Conservation (phyloP, 2,113 vertebrate genomes). For the Aramus guarauna region DNA sequence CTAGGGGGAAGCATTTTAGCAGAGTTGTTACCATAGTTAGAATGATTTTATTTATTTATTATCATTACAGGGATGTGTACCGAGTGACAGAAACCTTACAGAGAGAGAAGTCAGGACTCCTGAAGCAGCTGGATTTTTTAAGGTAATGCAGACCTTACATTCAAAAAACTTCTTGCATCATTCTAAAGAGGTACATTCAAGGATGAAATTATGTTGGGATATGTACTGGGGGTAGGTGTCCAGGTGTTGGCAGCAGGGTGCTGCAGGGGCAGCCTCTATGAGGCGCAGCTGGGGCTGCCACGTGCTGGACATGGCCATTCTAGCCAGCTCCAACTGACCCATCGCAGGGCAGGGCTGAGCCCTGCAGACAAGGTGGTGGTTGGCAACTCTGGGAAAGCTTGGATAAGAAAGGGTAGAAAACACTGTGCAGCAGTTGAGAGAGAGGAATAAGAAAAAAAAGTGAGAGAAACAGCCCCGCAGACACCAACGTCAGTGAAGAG, state of each 20-base stretch:
- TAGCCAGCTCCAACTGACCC: rapidly evolving
- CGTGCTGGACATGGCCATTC: rapidly evolving
- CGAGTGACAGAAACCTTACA: slow-evolving; percentile 86
- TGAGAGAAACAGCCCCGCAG: background rate
- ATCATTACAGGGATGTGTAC: slow-evolving; percentile 84
- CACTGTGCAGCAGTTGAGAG: rapidly evolving
- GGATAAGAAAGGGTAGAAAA: background rate
- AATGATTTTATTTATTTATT: background rate
- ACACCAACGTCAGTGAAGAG: background rate
- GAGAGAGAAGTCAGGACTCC: slow-evolving; percentile 88
- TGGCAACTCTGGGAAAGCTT: background rate
- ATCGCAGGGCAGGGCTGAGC: background rate
- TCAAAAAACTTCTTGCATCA: background rate
- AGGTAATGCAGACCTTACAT: slow-evolving; percentile 71
- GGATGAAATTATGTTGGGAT: background rate
- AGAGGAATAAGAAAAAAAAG: background rate
- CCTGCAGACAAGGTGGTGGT: rapidly evolving
- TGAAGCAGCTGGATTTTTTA: slow-evolving; percentile 90
- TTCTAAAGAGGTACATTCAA: background rate
- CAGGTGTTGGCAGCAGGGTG: background rate
- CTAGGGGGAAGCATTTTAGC: background rate
- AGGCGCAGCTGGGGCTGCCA: background rate
- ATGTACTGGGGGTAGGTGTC: background rate
- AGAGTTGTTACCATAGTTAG: background rate
- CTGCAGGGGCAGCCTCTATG: too few relatives aligned